phyloP scores from a whole-genome alignment of 2,113 vertebrate genomes.

The Ariopsis seemanni region DNA sequence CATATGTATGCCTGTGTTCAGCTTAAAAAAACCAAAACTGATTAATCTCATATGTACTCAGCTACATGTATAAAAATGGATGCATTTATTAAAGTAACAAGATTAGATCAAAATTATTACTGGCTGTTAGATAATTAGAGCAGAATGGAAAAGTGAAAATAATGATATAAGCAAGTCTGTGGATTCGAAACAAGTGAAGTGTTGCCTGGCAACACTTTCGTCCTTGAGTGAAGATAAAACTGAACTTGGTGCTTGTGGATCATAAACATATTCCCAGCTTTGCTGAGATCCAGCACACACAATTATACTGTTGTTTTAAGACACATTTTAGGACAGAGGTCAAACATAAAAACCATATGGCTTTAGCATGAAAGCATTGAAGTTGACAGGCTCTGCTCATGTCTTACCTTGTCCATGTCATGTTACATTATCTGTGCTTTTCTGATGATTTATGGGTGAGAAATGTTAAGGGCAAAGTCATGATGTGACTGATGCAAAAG shows the following conservation, averaged over 20 bases:
- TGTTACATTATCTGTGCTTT: slow-evolving; percentile 88
- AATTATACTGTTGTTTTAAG: not conserved
- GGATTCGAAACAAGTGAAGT: not conserved
- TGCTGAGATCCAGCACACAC: not conserved
- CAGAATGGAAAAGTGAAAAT: not conserved
- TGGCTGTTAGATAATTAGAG: not conserved
- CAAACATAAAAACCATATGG: not conserved
- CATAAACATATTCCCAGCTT: not conserved
- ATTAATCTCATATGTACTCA: not conserved
- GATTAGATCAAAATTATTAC: slow-evolving; percentile 15
- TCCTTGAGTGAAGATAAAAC: not conserved
- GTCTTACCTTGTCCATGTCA: slow-evolving; percentile 60
- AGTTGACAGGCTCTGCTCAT: not conserved
- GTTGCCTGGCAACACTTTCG: not conserved
- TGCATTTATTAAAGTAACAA: not conserved
- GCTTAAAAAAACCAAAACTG: not conserved
- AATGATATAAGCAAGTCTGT: not conserved
- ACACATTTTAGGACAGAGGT: not conserved
- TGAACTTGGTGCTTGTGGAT: not conserved
- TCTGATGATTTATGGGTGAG: slow-evolving; percentile 91
- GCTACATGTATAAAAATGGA: not conserved
- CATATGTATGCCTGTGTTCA: not conserved
- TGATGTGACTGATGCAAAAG: not conserved
- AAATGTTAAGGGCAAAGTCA: slow-evolving; percentile 73
- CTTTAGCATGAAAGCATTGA: too few species aligned